A percentile compares a stretch with the other conserved stretches of the same genome.
Conservation (phyloP, 2,888 invertebrate genomes). For the Ennomos fuscantarius region DNA sequence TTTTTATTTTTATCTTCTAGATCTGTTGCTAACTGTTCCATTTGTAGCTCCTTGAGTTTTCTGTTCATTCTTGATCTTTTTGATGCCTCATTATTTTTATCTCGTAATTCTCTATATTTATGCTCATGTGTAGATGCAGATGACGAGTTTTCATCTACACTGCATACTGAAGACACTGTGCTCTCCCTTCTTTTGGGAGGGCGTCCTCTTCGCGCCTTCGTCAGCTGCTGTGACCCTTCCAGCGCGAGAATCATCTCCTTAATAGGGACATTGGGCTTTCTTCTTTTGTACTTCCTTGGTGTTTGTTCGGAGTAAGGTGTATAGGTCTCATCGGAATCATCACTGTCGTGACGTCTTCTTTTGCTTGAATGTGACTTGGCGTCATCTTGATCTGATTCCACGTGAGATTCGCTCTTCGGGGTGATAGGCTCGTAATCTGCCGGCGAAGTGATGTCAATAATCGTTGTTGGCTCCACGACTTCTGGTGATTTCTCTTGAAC, state of each 20-base stretch:
- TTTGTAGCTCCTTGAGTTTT: constrained; percentile 85
- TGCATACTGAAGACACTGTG: constrained; percentile 73
- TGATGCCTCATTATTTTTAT: constrained; percentile 92
- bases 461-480: constrained; percentile 45
- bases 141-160: constrained; percentile 73
- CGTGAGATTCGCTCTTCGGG: constrained; percentile 72
- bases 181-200: constrained; percentile 83
- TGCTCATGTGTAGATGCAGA: constrained; percentile 71
- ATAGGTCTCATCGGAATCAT: constrained; percentile 78
- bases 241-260: constrained; percentile 75
- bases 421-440: constrained; percentile 70
- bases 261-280: constrained; percentile 71
- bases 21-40: constrained; percentile 80
- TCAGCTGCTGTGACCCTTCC: constrained; percentile 69
- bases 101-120: constrained; percentile 88
- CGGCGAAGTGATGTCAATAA: constrained; percentile 54
- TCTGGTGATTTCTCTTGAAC: constrained; percentile 41
- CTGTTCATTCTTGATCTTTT: constrained; percentile 90
- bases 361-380: constrained; percentile 52
- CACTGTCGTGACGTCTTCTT: constrained; percentile 64
- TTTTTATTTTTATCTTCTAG: constrained; percentile 87
- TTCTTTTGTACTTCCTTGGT: constrained; percentile 64
- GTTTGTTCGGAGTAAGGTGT: constrained; percentile 66
- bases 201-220: constrained; percentile 79
- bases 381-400: constrained; percentile 74